These are phyloP conservation scores for Neuroterus valhalla DNA, from an alignment of 1,140 invertebrate genomes.

Conservation along the genomic window DNA sequence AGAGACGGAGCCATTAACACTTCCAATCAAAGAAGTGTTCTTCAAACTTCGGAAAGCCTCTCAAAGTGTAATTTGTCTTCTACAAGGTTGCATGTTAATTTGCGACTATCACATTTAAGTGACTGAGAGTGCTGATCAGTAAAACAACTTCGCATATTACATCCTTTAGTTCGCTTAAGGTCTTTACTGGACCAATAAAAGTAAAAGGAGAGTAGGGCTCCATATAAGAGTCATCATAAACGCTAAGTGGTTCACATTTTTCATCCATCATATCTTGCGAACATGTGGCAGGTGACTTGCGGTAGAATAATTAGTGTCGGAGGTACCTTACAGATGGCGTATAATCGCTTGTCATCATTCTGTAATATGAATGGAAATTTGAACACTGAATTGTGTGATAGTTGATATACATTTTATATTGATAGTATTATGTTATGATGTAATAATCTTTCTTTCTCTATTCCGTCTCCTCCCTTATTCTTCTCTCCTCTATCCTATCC, in stretches of 20 bases:
- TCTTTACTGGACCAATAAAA: not conserved
- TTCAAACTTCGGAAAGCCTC: not conserved
- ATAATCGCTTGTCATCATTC: slow-evolving; percentile 24
- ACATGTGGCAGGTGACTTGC: slow-evolving; percentile 28
- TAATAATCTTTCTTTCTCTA: too few species aligned
- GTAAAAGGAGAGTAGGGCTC: not conserved
- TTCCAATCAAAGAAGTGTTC: slow-evolving; percentile 23
- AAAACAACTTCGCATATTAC: not conserved
- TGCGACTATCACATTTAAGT: not conserved
- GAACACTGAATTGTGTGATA: not conserved
- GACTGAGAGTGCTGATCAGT: not conserved
- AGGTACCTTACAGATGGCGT: slow-evolving; percentile 11
- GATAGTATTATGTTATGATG: too few species aligned
- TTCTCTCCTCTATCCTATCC: too few species aligned
- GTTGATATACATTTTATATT: too few species aligned
- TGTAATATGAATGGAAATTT: slow-evolving; percentile 1
- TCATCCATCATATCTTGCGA: slow-evolving; percentile 16
- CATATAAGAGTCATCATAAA: slow-evolving; percentile 30
- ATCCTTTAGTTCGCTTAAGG: slow-evolving; percentile 2
- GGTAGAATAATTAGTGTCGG: slow-evolving; percentile 3
- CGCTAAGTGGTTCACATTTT: slow-evolving; percentile 27
- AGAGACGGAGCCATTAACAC: slow-evolving; percentile 16
- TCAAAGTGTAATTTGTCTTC: slow-evolving; percentile 25
- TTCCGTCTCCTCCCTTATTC: too few species aligned
- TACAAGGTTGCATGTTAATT: slow-evolving; percentile 29